A percentile compares a stretch with the other conserved stretches of the same genome.
These are phyloP conservation scores for Alectura lathami DNA, from an alignment of 2,113 vertebrate species.

Conservation along the genomic window DNA sequence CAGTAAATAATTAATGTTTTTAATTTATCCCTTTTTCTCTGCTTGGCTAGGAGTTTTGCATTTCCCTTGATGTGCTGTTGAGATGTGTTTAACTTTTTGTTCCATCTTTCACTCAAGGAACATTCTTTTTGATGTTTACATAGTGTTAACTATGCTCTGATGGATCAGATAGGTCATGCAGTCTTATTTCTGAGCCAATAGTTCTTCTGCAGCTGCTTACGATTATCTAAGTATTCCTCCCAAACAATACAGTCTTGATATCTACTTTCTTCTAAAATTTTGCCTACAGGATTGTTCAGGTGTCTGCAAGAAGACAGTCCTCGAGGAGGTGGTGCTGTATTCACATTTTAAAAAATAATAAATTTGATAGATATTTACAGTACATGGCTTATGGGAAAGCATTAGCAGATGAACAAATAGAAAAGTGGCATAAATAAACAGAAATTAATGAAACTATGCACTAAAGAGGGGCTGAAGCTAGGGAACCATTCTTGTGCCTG, in stretches of 20 bases:
- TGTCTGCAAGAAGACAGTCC: neutral
- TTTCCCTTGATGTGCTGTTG: neutral
- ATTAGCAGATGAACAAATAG: neutral
- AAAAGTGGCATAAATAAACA: neutral
- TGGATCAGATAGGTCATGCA: neutral
- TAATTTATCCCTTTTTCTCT: neutral
- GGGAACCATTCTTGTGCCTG: neutral
- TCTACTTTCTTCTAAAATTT: neutral
- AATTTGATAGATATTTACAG: neutral
- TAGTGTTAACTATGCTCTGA: neutral
- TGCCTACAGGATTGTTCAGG: neutral
- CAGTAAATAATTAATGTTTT: constrained; percentile 21
- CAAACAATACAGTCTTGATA: neutral
- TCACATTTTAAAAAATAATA: neutral
- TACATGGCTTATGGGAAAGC: neutral
- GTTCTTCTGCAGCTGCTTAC: neutral
- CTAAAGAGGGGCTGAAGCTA: neutral
- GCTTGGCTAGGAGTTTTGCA: neutral
- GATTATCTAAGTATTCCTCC: neutral
- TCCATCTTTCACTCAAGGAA: neutral
- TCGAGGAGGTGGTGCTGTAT: neutral
- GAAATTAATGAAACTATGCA: neutral
- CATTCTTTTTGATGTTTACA: neutral
- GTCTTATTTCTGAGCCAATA: neutral
- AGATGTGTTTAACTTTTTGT: neutral